Percentiles rank a stretch among this genome's conserved stretches.
Conservation (phyloP, 2,113 vertebrate genomes). For the Gobio gobio region DNA sequence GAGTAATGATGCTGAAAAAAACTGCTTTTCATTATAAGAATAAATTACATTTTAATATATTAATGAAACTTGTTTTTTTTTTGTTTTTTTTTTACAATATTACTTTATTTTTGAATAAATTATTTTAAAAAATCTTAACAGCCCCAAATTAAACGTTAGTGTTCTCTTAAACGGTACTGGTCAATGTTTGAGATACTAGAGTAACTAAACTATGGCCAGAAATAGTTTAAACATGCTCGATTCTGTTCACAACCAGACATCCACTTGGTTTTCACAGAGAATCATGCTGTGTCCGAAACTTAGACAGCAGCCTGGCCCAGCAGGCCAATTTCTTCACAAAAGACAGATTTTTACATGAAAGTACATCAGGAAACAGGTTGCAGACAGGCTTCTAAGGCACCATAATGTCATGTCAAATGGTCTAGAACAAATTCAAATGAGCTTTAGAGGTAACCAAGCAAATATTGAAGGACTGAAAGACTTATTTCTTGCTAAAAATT, state of each 20-base stretch:
- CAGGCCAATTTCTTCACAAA: not conserved
- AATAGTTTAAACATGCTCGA: not conserved
- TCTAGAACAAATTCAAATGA: not conserved
- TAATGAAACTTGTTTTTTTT: not conserved
- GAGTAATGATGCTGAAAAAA: not conserved
- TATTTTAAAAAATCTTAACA: not conserved
- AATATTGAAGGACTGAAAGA: too few relatives aligned
- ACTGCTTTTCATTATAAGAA: not conserved
- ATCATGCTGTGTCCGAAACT: not conserved
- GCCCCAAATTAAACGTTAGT: not conserved
- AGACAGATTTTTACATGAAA: not conserved
- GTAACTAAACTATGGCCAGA: not conserved
- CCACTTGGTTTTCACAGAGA: not conserved
- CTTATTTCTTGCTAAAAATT: not conserved
- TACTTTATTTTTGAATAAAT: not conserved
- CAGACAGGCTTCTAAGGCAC: not conserved
- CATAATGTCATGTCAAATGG: slow-evolving; percentile 2
- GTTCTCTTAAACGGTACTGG: not conserved
- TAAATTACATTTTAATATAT: not conserved
- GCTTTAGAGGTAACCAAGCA: not conserved
- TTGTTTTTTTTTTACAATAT: too few relatives aligned
- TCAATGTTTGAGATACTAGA: not conserved
- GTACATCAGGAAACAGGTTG: not conserved
- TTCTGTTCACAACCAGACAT: not conserved
- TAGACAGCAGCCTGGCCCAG: not conserved